These are phyloP conservation scores for Acheta domesticus DNA, from an alignment of 2,888 invertebrate species.

Conservation along the genomic window DNA sequence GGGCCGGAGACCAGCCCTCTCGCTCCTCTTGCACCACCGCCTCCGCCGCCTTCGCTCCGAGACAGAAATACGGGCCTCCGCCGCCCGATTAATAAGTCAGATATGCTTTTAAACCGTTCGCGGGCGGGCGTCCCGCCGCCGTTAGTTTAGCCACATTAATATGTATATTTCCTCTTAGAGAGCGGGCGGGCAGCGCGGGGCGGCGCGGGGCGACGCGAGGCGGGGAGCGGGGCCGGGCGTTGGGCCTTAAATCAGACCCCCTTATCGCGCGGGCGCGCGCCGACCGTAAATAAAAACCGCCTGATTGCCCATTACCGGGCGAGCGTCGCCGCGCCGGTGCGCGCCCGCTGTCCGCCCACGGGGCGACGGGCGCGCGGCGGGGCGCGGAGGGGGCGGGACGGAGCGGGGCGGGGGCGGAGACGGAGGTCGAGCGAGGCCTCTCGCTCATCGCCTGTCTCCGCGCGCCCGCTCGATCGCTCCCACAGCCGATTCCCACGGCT, in stretches of 20 bases:
- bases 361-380: neutral
- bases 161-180: neutral
- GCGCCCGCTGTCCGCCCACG: neutral
- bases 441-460: too few species aligned
- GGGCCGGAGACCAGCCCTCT: neutral
- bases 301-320: neutral
- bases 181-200: neutral
- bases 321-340: neutral
- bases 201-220: neutral
- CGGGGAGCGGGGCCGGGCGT: neutral
- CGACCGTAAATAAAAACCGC: neutral
- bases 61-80: neutral
- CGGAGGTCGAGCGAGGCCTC: too few species aligned
- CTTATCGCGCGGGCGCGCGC: neutral
- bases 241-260: neutral
- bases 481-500: too few species aligned
- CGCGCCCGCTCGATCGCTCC: too few species aligned
- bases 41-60: neutral
- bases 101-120: slow-evolving; percentile 9
- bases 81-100: slow-evolving; percentile 8
- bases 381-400: neutral
- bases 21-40: neutral
- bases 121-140: neutral
- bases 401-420: too few species aligned
- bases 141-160: slow-evolving; percentile 18